These are phyloP conservation scores for Sceloporus tristichus DNA, from an alignment of 2,113 vertebrate species.

Conservation along the genomic window DNA sequence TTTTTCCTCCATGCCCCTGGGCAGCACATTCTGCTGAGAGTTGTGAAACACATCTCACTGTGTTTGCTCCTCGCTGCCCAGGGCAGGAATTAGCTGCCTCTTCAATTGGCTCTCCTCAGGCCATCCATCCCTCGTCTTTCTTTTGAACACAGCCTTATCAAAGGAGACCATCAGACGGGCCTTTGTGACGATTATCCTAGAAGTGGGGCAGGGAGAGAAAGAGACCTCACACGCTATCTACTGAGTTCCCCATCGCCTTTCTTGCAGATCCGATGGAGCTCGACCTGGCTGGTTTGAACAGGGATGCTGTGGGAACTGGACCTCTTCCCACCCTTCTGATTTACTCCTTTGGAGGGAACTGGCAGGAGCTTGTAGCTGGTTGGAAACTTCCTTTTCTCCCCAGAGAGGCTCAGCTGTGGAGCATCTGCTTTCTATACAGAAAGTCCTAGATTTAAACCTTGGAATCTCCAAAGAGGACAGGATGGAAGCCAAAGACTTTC, in stretches of 20 bases:
- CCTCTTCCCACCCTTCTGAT: not conserved
- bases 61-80: too few species aligned
- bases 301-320: not conserved
- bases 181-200: not conserved
- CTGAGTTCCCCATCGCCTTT: fast-evolving
- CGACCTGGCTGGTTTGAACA: not conserved
- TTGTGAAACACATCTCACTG: not conserved
- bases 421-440: not conserved
- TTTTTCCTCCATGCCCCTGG: not conserved
- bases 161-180: not conserved
- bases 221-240: too few species aligned
- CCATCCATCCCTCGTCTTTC: not conserved
- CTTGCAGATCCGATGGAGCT: not conserved
- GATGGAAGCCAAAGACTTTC: too few species aligned
- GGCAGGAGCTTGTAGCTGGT: not conserved
- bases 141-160: not conserved
- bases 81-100: not conserved
- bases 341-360: not conserved
- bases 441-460: not conserved
- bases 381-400: not conserved
- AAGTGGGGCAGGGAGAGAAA: not conserved
- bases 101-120: not conserved
- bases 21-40: not conserved
- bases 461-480: too few species aligned
- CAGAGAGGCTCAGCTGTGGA: not conserved